Evolutionary conservation across 2,113 vertebrate species (phyloP).

Genomic region (Leptocoma aspasia): DNA sequence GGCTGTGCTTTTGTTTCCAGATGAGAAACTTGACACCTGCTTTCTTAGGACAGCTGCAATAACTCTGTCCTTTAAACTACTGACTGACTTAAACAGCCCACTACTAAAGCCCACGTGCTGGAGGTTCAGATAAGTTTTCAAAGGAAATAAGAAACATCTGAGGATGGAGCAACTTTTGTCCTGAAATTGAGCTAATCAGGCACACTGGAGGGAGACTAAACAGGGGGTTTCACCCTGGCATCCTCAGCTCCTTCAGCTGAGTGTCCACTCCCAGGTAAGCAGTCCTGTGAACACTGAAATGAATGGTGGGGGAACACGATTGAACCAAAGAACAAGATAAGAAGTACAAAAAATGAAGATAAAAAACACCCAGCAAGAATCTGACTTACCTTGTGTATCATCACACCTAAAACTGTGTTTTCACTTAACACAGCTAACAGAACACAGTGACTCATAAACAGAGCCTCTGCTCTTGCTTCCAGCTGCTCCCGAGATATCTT

Average conservation of each 20-base stretch:
- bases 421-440: neutral
- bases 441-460: neutral
- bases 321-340: neutral
- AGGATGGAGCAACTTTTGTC: neutral
- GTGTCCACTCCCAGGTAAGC: neutral
- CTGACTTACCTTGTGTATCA: neutral
- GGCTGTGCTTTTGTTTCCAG: constrained; percentile 17
- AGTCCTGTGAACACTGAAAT: neutral
- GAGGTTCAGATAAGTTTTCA: neutral
- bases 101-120: neutral
- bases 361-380: neutral
- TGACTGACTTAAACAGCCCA: neutral
- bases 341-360: neutral
- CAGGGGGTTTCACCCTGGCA: neutral
- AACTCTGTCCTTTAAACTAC: neutral
- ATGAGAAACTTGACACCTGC: neutral
- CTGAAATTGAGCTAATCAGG: neutral
- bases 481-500: neutral
- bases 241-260: neutral
- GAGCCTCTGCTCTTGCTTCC: neutral
- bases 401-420: neutral
- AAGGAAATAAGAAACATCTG: neutral
- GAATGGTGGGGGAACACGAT: fast-evolving
- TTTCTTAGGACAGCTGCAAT: constrained; percentile 26
- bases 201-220: neutral